Conservation (phyloP, 2,113 vertebrate species). For the Mustela nigripes region DNA sequence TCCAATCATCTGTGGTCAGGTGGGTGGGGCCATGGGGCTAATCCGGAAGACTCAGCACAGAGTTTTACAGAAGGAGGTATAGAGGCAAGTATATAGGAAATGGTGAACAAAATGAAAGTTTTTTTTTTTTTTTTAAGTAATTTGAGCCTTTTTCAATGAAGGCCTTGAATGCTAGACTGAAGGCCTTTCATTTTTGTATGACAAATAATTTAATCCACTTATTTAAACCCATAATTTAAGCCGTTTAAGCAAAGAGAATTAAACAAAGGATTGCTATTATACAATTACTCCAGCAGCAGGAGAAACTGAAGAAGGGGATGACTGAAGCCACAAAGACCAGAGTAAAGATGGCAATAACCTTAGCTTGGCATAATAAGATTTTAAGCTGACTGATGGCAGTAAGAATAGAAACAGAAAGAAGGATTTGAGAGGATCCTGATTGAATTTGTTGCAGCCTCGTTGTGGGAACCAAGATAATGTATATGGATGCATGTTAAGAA, state of each 20-base stretch:
- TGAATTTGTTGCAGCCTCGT: background rate
- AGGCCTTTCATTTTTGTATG: background rate
- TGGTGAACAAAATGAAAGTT: background rate
- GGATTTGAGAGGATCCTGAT: background rate
- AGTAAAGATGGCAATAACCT: conserved; percentile 7
- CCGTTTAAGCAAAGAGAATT: conserved; percentile 36
- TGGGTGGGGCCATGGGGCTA: background rate
- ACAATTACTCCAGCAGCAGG: conserved; percentile 28
- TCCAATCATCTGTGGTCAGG: background rate
- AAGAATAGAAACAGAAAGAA: conserved; percentile 36
- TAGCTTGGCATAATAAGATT: background rate
- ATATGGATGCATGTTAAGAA: background rate
- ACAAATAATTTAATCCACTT: conserved; percentile 59
- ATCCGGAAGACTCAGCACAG: background rate
- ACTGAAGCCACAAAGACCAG: background rate
- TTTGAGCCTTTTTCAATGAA: background rate
- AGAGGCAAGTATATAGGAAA: background rate
- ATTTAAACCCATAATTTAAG: conserved; percentile 27
- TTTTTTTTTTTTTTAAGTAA: background rate
- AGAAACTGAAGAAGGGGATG: conserved; percentile 40
- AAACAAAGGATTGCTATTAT: conserved; percentile 50
- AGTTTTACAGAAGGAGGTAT: background rate
- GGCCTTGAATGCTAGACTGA: background rate
- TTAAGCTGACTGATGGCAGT: background rate
- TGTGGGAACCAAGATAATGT: background rate